Percentiles rank a stretch among this genome's conserved stretches.
Evolutionary conservation across 1,140 invertebrate species (phyloP).

Genomic region (Meloidogyne exigua): DNA sequence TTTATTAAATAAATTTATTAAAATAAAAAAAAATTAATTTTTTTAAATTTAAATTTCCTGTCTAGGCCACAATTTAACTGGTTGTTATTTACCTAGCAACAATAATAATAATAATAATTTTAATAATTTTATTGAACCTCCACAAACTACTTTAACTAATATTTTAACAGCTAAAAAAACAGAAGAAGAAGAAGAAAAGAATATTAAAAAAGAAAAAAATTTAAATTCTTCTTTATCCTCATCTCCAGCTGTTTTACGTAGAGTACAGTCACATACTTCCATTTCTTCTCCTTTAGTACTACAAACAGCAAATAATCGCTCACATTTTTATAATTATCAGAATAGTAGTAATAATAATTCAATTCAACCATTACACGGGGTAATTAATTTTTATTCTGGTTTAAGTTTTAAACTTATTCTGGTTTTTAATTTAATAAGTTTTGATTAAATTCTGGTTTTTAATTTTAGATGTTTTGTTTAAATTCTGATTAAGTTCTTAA

Average conservation of each 20-base stretch:
- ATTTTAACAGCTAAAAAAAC: background rate
- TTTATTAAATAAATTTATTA: too few species aligned
- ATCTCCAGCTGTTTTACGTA: conserved; percentile 14
- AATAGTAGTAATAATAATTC: background rate
- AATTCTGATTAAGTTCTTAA: too few species aligned
- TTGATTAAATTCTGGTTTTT: too few species aligned
- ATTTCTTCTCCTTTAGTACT: background rate
- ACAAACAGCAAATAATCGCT: conserved; percentile 6
- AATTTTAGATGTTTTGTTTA: too few species aligned
- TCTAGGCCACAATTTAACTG: background rate
- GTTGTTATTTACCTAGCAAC: conserved; percentile 10
- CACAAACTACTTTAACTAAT: background rate
- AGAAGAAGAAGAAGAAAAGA: too few species aligned
- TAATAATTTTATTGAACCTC: background rate
- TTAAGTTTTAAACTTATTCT: too few species aligned
- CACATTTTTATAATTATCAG: background rate
- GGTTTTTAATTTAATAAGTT: too few species aligned
- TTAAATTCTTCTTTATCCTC: background rate
- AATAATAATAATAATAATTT: background rate
- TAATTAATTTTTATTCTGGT: background rate
- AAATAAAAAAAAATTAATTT: too few species aligned
- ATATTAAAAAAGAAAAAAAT: background rate
- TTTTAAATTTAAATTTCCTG: background rate
- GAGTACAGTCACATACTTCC: conserved; percentile 23
- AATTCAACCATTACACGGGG: conserved; percentile 22